These are phyloP conservation scores for Heliconius charithonia DNA, from an alignment of 2,888 invertebrate species.

Conservation along the genomic window DNA sequence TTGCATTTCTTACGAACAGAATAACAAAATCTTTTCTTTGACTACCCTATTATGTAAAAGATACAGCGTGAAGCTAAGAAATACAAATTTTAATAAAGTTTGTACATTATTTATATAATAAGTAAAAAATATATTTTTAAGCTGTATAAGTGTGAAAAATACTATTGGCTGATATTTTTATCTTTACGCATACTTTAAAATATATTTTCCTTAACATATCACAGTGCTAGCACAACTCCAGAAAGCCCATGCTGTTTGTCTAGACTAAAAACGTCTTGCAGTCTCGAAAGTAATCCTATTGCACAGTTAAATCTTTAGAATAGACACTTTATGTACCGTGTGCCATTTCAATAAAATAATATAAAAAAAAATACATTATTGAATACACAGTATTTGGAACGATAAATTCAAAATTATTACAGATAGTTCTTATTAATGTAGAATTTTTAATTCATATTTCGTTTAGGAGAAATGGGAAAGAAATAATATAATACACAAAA, in stretches of 20 bases:
- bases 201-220: conserved; percentile 68
- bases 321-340: background rate
- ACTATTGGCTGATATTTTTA: no score
- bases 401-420: background rate
- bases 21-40: no score
- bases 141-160: no score
- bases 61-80: no score
- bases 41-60: no score
- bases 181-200: conserved; percentile 50
- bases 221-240: conserved; percentile 74
- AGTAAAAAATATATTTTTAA: no score
- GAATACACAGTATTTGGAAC: background rate
- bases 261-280: conserved; percentile 73
- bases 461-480: background rate
- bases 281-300: conserved; percentile 69
- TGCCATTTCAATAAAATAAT: background rate
- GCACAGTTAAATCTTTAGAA: conserved; percentile 52
- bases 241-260: conserved; percentile 77
- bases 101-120: no score
- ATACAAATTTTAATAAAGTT: no score
- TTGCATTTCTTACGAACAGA: background rate
- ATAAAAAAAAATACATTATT: background rate
- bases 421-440: background rate
- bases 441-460: background rate
- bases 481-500: background rate